Base-by-base conservation (phyloP, 1,140 invertebrate species). In the Ericerus pela region DNA sequence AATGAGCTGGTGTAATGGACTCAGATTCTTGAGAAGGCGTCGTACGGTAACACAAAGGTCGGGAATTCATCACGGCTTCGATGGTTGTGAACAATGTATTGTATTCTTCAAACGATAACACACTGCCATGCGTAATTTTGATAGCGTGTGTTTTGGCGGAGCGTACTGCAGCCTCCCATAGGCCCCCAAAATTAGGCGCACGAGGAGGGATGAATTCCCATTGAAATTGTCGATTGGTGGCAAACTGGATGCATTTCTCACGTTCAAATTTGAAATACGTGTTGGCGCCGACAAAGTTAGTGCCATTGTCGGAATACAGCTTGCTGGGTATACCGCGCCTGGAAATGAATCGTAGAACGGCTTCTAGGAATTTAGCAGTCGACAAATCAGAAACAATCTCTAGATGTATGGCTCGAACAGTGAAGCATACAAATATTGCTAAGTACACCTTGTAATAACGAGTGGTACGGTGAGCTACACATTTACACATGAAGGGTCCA, bases 281-380 rank as follows among this genome's bases (percentile, higher is more conserved):
- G 43, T 65, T 59, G 16, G 65, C 65, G 2, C 65, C 64, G 10
- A 64, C 47, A 54, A 70, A 70, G 51, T 66, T 70, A 0, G 65
- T 67, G 0, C 63, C 69, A 55, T 66, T 65, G 58, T 71, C 70
- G n/a, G 56, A 59, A 53, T 63, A 66, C 0, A 72, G 59, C 2
- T 52, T 52, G 0, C 29, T 22, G 10, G 62, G 63, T 31, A 58
- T 30, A 22, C 68, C 67, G 31, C 66, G 53, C 11, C 64, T 31
- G 24, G 56, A 2, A 14, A 64, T 59, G 53, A 70, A 69, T 28
- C 66, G 51, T 12, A 52, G 31, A 2, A 71, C 55, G 8, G 62
- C 59, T 33, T 58, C 58, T 8, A 70, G 16, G 51, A 70, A 68
- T 6, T 59, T 58, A 27, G 64, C 60, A 6, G 65, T 64, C 4